These are phyloP conservation scores for Lateolabrax maculatus DNA, from an alignment of 2,797 vertebrate species.

Conservation along the genomic window DNA sequence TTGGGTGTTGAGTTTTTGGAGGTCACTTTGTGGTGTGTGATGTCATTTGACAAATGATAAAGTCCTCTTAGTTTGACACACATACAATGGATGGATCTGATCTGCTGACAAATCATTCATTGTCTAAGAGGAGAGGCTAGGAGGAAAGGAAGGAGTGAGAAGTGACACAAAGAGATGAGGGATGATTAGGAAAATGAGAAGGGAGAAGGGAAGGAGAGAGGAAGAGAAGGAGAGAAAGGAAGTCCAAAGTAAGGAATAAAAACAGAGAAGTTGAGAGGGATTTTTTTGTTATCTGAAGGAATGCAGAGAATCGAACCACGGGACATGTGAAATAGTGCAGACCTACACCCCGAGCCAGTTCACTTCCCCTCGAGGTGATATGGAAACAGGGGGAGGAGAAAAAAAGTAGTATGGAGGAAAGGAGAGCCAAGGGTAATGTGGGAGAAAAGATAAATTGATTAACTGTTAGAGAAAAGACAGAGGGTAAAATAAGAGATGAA, in stretches of 20 bases:
- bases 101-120: constrained; percentile 34
- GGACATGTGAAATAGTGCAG: constrained; percentile 73
- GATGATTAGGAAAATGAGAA: neutral
- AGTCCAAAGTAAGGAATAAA: constrained; percentile 43
- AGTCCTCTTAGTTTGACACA: constrained; percentile 28
- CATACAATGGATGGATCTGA: constrained; percentile 30
- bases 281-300: constrained; percentile 67
- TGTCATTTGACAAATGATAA: constrained; percentile 39
- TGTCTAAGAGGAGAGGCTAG: constrained; percentile 25
- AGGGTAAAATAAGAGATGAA: constrained; percentile 36
- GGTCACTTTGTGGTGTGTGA: constrained; percentile 6
- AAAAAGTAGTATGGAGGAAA: constrained; percentile 29
- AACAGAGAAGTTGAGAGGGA: constrained; percentile 41
- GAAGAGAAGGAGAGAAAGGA: constrained; percentile 17
- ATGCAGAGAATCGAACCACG: constrained; percentile 53
- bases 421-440: constrained; percentile 16
- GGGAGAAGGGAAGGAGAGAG: constrained; percentile 1
- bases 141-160: constrained; percentile 13
- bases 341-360: constrained; percentile 47
- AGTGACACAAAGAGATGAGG: neutral
- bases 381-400: constrained; percentile 40
- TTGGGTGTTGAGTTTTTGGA: neutral
- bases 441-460: constrained; percentile 21
- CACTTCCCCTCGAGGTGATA: constrained; percentile 64
- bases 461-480: constrained; percentile 24